phyloP scores from a whole-genome alignment of 2,888 invertebrate genomes.

The Biston stratarius region DNA sequence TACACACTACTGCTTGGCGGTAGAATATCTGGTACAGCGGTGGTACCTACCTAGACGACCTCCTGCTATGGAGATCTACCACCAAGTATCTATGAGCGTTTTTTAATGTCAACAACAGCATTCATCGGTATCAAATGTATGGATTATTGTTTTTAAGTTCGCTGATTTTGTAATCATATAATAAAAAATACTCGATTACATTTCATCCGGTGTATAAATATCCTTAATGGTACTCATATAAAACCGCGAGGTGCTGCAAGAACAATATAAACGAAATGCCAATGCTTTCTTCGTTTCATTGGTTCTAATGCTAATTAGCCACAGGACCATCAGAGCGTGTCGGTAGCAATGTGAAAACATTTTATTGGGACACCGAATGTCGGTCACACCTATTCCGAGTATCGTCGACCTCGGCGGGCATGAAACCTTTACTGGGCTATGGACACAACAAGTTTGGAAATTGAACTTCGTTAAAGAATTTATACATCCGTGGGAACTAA shows the following conservation, averaged over 20 bases:
- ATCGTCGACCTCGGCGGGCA: slow-evolving; percentile 18
- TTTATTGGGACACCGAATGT: slow-evolving; percentile 56
- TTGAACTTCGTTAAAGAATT: slow-evolving; percentile 19
- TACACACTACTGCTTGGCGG: too few species aligned
- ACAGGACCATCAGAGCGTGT: slow-evolving; percentile 46
- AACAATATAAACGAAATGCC: not conserved
- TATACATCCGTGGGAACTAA: slow-evolving; percentile 16
- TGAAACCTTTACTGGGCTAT: slow-evolving; percentile 28
- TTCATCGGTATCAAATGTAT: too few species aligned
- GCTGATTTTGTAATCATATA: too few species aligned
- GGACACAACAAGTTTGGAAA: slow-evolving; percentile 21
- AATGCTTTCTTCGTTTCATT: slow-evolving; percentile 34
- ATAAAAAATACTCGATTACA: too few species aligned
- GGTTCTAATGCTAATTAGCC: slow-evolving; percentile 45
- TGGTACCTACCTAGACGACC: too few species aligned
- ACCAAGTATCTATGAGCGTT: too few species aligned
- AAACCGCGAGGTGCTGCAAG: not conserved
- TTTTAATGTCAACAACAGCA: too few species aligned
- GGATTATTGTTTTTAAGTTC: too few species aligned
- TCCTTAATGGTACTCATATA: too few species aligned
- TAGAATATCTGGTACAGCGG: too few species aligned
- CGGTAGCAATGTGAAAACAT: slow-evolving; percentile 50
- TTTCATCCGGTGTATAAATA: too few species aligned
- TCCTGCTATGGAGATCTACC: too few species aligned
- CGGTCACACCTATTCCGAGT: slow-evolving; percentile 50